Evolutionary conservation across 2,113 vertebrate genomes (phyloP).

Genomic region (Thamnophis sirtalis): DNA sequence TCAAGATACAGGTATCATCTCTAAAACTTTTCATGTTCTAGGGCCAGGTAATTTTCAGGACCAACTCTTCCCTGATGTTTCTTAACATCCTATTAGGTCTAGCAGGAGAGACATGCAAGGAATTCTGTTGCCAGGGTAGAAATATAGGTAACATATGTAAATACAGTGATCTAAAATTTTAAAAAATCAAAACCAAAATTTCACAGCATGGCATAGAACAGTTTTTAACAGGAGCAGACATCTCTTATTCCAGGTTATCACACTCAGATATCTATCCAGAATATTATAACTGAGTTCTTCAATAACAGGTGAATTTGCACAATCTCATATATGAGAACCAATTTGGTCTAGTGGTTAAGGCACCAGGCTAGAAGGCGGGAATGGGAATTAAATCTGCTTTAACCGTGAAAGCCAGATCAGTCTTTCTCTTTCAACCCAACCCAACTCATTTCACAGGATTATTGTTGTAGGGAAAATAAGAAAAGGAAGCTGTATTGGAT

Average conservation of each 20-base stretch:
- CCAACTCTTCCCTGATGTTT: too few relatives aligned
- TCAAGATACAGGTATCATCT: too few relatives aligned
- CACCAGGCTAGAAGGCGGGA: background rate
- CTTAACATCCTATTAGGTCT: too few relatives aligned
- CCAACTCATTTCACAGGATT: background rate
- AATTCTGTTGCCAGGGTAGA: too few relatives aligned
- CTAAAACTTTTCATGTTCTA: too few relatives aligned
- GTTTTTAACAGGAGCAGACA: too few relatives aligned
- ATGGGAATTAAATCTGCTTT: background rate
- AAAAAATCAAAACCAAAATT: too few relatives aligned
- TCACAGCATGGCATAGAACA: too few relatives aligned
- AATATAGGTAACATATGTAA: too few relatives aligned
- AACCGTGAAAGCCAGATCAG: background rate
- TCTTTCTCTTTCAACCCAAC: background rate
- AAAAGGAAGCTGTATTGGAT: background rate
- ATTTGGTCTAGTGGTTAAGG: background rate
- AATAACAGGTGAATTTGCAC: background rate
- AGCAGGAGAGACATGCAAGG: too few relatives aligned
- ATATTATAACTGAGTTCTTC: background rate
- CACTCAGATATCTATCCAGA: background rate
- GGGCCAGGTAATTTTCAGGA: too few relatives aligned
- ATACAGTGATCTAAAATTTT: too few relatives aligned
- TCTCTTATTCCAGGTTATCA: background rate
- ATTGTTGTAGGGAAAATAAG: background rate
- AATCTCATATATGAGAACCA: background rate